Base-by-base conservation (phyloP, 2,888 invertebrate genomes). In the Drosophila incognita region DNA sequence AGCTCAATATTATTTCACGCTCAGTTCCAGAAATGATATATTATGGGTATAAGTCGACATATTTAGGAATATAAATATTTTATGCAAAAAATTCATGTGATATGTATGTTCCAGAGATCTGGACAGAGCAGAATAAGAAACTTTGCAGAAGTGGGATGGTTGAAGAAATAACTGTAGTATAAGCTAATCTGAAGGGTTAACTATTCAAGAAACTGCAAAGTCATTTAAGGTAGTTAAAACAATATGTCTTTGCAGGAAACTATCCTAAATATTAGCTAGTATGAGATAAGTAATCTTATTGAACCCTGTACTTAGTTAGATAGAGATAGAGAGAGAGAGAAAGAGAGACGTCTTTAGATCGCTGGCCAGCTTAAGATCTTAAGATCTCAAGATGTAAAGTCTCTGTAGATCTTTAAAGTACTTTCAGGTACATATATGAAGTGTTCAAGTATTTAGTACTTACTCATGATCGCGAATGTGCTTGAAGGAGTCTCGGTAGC, bases 401-500 rank as follows among this genome's bases (percentile, higher is more conserved):
- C 1, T 29, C 10, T 15, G 31, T 10, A 13, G n/a, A 21, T 27
- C 18, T 5, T 2, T n/a, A 15, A 35, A 10, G 40, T n/a, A 21
- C 4, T 24, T 4, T 15, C 4, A 46, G 4, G 15, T 24, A 21
- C 21, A 21, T 21, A 15, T 24, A 18, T 18, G 7, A n/a, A 15
- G 15, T 36, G 15, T n/a, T 31, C 11, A 38, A 21, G 21, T n/a
- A 15, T 24, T 6, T 6, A 6, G 29, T 88, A 93, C 93, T 93
- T 83, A 93, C 93, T 93, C 93, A 65, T 93, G 92, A 71, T 93
- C 92, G 57, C 92, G 90, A 76, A 92, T 92, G 73, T 92, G 90
- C 82, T 96, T 96, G 15, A 96, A 96, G 81, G 96, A 96, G 78
- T 96, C 95, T 24, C 95, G 96, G 92, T 97, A 96, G 78, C 96